phyloP scores from a whole-genome alignment of 2,888 invertebrate genomes.

The Stenotaenia linearis region DNA sequence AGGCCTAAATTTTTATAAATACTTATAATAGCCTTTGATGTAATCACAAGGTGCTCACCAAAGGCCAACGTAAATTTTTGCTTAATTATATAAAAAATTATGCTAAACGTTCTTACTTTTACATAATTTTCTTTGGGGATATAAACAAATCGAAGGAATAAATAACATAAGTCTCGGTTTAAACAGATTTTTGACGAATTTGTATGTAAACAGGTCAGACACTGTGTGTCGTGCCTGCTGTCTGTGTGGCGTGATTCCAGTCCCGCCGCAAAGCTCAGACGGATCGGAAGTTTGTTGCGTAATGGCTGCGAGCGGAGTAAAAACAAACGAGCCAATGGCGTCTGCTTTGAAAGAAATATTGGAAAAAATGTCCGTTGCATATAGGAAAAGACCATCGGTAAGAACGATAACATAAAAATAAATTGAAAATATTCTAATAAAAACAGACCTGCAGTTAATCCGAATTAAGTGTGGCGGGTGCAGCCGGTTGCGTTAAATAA shows the following conservation, averaged over 20 bases:
- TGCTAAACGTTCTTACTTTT: not conserved
- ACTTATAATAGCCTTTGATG: not conserved
- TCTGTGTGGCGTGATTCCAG: slow-evolving; percentile 13
- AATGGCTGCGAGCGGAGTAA: not conserved
- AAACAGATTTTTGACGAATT: not conserved
- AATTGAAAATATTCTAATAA: not conserved
- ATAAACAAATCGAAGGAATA: not conserved
- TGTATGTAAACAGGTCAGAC: not conserved
- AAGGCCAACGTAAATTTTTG: not conserved
- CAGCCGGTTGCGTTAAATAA: no score
- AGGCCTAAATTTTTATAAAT: not conserved
- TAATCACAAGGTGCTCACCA: not conserved
- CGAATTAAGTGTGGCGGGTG: no score
- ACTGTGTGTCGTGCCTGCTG: slow-evolving; percentile 13
- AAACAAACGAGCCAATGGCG: not conserved
- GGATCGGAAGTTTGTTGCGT: not conserved
- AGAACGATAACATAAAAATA: not conserved
- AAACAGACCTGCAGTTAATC: not conserved
- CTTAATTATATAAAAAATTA: no score
- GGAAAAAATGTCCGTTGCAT: slow-evolving; percentile 22
- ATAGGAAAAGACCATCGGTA: slow-evolving; percentile 20
- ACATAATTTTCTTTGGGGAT: not conserved
- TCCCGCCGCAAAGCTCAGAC: not conserved
- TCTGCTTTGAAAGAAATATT: not conserved
- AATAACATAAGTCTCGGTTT: not conserved